phyloP scores from a whole-genome alignment of 2,113 vertebrate genomes.

The Ctenodactylus gundi region DNA sequence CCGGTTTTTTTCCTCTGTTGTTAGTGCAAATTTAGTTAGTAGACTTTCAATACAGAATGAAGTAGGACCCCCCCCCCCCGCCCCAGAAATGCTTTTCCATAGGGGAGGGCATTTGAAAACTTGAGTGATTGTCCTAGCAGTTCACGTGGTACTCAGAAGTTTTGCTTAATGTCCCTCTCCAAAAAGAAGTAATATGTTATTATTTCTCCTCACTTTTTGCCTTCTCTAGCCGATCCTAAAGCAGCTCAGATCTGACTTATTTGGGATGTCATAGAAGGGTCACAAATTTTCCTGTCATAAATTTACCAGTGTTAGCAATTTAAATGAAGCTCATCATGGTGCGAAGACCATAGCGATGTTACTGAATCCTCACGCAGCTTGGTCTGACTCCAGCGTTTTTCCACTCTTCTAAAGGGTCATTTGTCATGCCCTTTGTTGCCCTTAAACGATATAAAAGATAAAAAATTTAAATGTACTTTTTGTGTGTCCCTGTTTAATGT shows the following conservation, averaged over 20 bases:
- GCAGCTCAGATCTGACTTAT: neutral
- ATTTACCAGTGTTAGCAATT: slow-evolving; percentile 22
- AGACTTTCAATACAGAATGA: slow-evolving; percentile 21
- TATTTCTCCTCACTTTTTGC: slow-evolving; percentile 1
- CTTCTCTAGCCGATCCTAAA: neutral
- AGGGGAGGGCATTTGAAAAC: slow-evolving; percentile 27
- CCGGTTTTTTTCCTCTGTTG: neutral
- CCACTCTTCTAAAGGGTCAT: neutral
- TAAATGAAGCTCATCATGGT: slow-evolving; percentile 27
- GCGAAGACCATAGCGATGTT: neutral
- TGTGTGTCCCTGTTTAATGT: slow-evolving; percentile 11
- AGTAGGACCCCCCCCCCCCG: neutral
- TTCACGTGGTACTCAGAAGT: slow-evolving; percentile 32
- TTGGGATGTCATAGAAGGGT: slow-evolving; percentile 36
- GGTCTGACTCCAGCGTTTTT: slow-evolving; percentile 13
- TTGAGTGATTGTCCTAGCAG: slow-evolving; percentile 27
- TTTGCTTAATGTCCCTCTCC: slow-evolving; percentile 33
- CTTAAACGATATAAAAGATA: slow-evolving; percentile 42
- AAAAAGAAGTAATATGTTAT: neutral
- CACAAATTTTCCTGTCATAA: slow-evolving; percentile 23
- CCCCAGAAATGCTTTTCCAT: slow-evolving; percentile 8
- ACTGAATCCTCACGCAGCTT: neutral
- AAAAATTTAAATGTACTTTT: slow-evolving; percentile 34
- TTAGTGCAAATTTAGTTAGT: neutral
- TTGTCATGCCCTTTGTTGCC: slow-evolving; percentile 22